Percentiles rank a stretch among this genome's conserved stretches.
Conservation (phyloP, 2,888 invertebrate species). For the Agrypnus murinus region DNA sequence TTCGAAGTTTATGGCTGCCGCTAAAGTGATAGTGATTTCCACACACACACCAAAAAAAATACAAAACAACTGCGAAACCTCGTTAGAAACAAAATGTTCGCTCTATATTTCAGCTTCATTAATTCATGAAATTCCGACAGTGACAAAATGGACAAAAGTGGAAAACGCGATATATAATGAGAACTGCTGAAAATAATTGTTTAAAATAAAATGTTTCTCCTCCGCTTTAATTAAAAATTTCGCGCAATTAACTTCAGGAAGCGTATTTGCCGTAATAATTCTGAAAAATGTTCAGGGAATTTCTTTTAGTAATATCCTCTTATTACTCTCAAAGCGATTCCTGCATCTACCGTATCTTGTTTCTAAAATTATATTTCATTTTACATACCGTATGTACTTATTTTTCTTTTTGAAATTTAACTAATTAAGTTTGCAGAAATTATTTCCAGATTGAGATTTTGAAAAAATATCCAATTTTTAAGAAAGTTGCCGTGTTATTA, state of each 20-base stretch:
- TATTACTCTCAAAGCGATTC: slow-evolving; percentile 6
- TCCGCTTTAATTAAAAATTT: slow-evolving; percentile 58
- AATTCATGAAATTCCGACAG: slow-evolving; percentile 23
- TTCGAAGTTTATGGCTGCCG: slow-evolving; percentile 26
- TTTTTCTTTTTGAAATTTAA: too few relatives aligned
- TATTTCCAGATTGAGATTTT: slow-evolving; percentile 1
- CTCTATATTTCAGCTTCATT: slow-evolving; percentile 22
- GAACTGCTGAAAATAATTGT: slow-evolving; percentile 47
- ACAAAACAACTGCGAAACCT: slow-evolving; percentile 18
- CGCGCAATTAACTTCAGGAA: slow-evolving; percentile 52
- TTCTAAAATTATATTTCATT: background rate
- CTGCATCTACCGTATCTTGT: background rate
- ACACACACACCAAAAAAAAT: too few relatives aligned
- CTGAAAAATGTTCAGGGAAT: slow-evolving; percentile 29
- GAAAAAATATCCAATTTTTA: slow-evolving; percentile 4
- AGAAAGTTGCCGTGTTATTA: slow-evolving; percentile 48
- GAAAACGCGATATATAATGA: slow-evolving; percentile 39
- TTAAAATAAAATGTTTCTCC: slow-evolving; percentile 54
- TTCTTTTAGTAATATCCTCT: slow-evolving; percentile 26
- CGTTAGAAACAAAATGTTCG: slow-evolving; percentile 16
- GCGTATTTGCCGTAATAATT: slow-evolving; percentile 50
- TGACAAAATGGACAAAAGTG: slow-evolving; percentile 33
- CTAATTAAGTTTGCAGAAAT: too few relatives aligned
- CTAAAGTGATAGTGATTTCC: slow-evolving; percentile 27
- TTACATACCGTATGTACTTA: background rate